Base-by-base conservation (phyloP, 1,140 invertebrate genomes). In the Zophobas morio region DNA sequence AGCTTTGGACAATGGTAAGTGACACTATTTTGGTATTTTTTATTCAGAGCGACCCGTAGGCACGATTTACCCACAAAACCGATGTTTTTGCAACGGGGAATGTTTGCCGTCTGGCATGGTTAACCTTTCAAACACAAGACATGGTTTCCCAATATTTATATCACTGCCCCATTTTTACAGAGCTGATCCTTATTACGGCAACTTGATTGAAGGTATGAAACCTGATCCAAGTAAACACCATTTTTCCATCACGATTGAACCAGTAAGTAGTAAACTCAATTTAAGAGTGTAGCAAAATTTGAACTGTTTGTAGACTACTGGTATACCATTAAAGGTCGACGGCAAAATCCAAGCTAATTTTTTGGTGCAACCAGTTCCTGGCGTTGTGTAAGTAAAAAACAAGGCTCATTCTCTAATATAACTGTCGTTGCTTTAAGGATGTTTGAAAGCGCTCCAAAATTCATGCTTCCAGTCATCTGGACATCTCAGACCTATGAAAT, bases 91-190 rank as follows among this genome's bases (percentile, higher is more conserved):
- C 82, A 89, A 90, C 66, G 93, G 93, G 0, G 88, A 91, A 70
- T 94, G 93, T 83, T 88, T 87, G 3, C 93, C 93, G 8, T 88
- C 88, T 1, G 94, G 94, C 1, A 80, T 90, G 1, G 83, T 86
- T 1, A 90, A 90, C 77, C 88, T 92, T 75, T 90, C 90, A 4
- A 77, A 79, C 51, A 92, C 92, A 72, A 86, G 89, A 20, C 88
- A 86, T 74, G 92, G 91, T 34, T 88, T 91, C 1, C 93, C 93
- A 0, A 89, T 88, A 0, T 92, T 91, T 63, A 85, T 92, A n/a
- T 94, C 93, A 56, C 88, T 92, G 76, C 94, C 94, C 20, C 93
- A 95, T 86, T 94, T 94, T 82, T 87, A 90, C 78, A 88, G 89
- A 60, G 92, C 87, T 3, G 92, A 93, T 82, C 87, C 89, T 0